Evolutionary conservation across 2,113 vertebrate species (phyloP).

Genomic region (Amazona guildingii): DNA sequence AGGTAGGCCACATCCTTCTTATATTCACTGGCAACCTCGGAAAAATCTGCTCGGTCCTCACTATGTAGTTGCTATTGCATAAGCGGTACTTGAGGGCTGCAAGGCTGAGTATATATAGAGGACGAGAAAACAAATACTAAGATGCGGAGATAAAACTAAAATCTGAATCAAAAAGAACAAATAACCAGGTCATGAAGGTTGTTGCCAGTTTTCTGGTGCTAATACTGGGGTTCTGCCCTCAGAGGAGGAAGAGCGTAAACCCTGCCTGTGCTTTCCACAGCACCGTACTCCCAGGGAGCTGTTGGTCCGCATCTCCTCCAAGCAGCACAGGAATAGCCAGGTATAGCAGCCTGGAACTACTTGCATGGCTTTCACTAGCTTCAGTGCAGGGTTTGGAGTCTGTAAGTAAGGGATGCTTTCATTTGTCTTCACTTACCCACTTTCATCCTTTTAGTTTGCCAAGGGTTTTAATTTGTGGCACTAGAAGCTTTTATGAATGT

Average conservation of each 20-base stretch:
- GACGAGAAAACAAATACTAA: neutral
- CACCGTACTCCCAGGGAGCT: fast-evolving
- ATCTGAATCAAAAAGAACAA: neutral
- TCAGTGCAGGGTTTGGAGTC: neutral
- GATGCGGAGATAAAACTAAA: neutral
- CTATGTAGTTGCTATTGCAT: fast-evolving
- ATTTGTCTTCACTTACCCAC: fast-evolving
- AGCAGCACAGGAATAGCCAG: fast-evolving
- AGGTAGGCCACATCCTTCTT: constrained; percentile 79
- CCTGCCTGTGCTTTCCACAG: fast-evolving
- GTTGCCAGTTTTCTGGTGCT: neutral
- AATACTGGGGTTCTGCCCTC: neutral
- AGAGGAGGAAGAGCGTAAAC: neutral
- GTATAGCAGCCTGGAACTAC: fast-evolving
- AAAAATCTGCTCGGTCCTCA: neutral
- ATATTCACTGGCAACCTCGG: fast-evolving
- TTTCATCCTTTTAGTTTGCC: neutral
- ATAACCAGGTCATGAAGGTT: fast-evolving
- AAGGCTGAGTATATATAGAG: fast-evolving
- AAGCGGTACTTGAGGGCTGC: neutral
- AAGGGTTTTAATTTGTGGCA: neutral
- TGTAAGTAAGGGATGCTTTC: neutral
- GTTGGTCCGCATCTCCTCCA: neutral
- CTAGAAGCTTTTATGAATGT: neutral
- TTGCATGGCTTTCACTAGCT: fast-evolving